These are phyloP conservation scores for Sardina pilchardus DNA, from an alignment of 2,113 vertebrate genomes.

Conservation along the genomic window DNA sequence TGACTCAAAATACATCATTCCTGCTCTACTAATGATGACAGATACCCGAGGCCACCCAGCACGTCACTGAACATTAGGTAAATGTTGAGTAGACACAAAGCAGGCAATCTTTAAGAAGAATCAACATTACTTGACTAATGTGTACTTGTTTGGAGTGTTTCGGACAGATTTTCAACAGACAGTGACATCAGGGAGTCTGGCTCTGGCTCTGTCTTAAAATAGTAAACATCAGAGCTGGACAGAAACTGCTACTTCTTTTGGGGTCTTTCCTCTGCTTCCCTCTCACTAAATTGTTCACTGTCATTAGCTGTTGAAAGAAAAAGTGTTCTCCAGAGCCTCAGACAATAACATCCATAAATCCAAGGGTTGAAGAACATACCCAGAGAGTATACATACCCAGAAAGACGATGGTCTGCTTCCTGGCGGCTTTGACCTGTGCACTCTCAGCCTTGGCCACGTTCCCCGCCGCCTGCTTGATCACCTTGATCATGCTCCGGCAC, in stretches of 20 bases:
- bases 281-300: background rate
- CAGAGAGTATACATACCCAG: slow-evolving; percentile 61
- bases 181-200: background rate
- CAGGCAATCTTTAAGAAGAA: background rate
- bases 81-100: background rate
- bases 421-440: slow-evolving; percentile 68
- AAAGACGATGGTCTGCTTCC: slow-evolving; percentile 88
- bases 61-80: background rate
- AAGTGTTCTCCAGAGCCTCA: background rate
- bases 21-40: background rate
- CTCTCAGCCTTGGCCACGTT: slow-evolving; percentile 63
- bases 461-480: slow-evolving; percentile 55
- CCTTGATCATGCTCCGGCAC: slow-evolving; percentile 87
- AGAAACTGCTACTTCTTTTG: too few relatives aligned
- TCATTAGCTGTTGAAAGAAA: background rate
- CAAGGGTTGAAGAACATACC: background rate
- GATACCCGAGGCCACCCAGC: background rate
- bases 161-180: background rate
- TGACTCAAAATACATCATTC: background rate
- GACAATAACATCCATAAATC: background rate
- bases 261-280: background rate
- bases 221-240: too few relatives aligned
- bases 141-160: background rate
- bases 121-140: background rate
- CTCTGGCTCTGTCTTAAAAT: background rate